Evolutionary conservation across 1,140 invertebrate genomes (phyloP).

Genomic region (Planococcus citri): DNA sequence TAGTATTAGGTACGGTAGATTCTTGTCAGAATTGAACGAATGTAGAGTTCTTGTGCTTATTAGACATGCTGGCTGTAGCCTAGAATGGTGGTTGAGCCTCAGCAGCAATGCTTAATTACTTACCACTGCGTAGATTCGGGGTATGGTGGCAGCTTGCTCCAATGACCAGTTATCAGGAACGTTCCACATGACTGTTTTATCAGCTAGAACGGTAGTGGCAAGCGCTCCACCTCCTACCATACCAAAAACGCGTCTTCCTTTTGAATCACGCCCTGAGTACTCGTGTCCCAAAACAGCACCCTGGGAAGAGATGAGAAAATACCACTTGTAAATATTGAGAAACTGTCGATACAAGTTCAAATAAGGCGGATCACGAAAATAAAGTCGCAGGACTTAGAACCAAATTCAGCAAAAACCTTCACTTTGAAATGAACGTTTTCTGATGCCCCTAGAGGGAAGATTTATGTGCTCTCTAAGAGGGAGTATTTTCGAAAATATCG

Average conservation of each 20-base stretch:
- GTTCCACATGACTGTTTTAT: constrained; percentile 75
- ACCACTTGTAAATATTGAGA: too few species aligned
- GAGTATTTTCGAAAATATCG: too few species aligned
- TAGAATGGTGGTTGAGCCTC: neutral
- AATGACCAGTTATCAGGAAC: constrained; percentile 81
- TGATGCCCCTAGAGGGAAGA: too few species aligned
- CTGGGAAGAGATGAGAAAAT: constrained; percentile 5
- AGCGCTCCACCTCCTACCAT: constrained; percentile 76
- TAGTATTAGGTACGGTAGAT: neutral
- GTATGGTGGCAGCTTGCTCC: constrained; percentile 84
- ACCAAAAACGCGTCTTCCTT: constrained; percentile 79
- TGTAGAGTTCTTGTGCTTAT: too few species aligned
- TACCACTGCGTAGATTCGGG: constrained; percentile 78
- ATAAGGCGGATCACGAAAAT: too few species aligned
- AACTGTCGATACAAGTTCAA: too few species aligned
- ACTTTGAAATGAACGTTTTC: too few species aligned
- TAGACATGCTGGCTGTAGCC: neutral
- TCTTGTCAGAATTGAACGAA: too few species aligned
- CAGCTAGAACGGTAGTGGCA: constrained; percentile 73
- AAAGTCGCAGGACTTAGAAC: too few species aligned
- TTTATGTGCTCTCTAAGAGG: too few species aligned
- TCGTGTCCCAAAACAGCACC: constrained; percentile 77
- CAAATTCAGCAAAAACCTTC: too few species aligned
- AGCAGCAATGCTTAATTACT: constrained; percentile 25
- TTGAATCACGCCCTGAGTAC: constrained; percentile 68